Evolutionary conservation across 2,797 vertebrate genomes (phyloP).

Genomic region (Acrossocheilus wenchowensis): DNA sequence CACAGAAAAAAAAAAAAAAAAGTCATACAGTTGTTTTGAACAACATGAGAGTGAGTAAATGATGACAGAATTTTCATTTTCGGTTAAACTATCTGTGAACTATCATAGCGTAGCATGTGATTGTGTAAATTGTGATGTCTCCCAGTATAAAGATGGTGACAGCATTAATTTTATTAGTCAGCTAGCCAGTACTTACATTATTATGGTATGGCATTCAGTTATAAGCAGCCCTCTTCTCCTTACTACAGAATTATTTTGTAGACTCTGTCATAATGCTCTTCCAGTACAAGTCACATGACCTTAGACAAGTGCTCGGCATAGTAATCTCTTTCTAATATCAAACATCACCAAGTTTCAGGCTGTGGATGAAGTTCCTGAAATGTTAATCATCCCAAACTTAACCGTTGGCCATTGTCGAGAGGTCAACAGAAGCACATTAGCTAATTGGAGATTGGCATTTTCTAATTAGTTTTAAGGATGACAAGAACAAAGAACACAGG

Average conservation of each 20-base stretch:
- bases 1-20: no score
- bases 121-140: background rate
- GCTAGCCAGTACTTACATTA: background rate
- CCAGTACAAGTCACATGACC: constrained; percentile 1
- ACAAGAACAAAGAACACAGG: constrained; percentile 67
- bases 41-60: background rate
- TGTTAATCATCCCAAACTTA: constrained; percentile 84
- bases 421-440: constrained; percentile 68
- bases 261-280: constrained; percentile 18
- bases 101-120: background rate
- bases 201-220: background rate
- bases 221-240: background rate
- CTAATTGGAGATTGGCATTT: constrained; percentile 67
- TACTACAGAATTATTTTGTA: constrained; percentile 10
- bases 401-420: constrained; percentile 77
- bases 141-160: background rate
- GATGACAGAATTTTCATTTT: background rate
- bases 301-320: constrained; percentile 25
- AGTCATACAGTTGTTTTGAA: background rate
- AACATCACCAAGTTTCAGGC: constrained; percentile 69
- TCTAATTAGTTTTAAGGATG: constrained; percentile 78
- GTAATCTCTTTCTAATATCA: constrained; percentile 30
- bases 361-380: constrained; percentile 82
- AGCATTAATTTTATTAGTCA: background rate
- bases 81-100: background rate